Evolutionary conservation across 2,888 invertebrate species (phyloP), one percentile per base, ranked within the genome.

Genomic region (Caradrina kadenii): DNA sequence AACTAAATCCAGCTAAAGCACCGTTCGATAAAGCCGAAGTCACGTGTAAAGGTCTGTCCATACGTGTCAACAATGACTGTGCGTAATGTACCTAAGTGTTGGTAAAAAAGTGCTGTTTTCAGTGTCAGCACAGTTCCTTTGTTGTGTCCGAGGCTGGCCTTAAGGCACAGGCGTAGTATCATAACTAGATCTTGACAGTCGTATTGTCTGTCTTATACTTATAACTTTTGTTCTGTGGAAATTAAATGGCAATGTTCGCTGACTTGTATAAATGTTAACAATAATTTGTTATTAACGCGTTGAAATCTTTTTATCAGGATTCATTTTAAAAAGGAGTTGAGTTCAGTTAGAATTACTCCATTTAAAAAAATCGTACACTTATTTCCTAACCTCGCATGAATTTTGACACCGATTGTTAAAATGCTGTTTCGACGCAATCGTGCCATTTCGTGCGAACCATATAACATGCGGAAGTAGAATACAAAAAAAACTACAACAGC

Each of bases 181-280:
- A 63, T 76, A 74, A 73, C 76, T 76, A 79, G 72, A 76, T 80
- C 76, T 82, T 70, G 70, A 76, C 62, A 66, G 26, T 42, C 22
- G 49, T 66, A 63, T 78, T 82, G 62, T 80, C 68, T 64, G 76
- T 68, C 58, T 62, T 22, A 70, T 50, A 26, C 61, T 39, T 64
- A 54, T 70, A 72, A 45, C 19, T 71, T 63, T 72, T 55, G 31
- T 62, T 61, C 62, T 61, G 35, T 61, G 22, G 17, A 56, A 77
- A 63, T 26, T 64, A 60, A 67, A 48, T 26, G 50, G 19, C 3
- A 7, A 31, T 76, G 11, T 39, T 50, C 22, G 45, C 45, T 39
- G n/a, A 48, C 42, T 58, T 58, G 58, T 50, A 22, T 42, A 50
- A 42, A 75, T 61, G 10, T 21, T 42, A 49, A 72, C 11, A 70